These are phyloP conservation scores for Gorsachius goisagi DNA, from an alignment of 2,113 vertebrate genomes.

Conservation along the genomic window DNA sequence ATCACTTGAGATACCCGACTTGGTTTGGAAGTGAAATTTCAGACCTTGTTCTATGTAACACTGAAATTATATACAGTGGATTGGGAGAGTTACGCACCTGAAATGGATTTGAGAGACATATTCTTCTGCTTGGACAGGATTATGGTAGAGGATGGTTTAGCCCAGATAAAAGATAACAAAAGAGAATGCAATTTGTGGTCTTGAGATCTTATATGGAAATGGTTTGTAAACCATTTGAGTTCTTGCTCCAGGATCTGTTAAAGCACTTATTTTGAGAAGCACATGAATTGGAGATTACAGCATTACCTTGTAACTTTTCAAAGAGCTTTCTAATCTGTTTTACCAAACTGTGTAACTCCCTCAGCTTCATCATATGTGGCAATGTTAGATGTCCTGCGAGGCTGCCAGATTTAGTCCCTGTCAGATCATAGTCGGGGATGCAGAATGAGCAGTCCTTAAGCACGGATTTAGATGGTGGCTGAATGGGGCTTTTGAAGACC, in stretches of 20 bases:
- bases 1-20: not conserved
- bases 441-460: not conserved
- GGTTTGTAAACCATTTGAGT: not conserved
- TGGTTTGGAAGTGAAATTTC: not conserved
- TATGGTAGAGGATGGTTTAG: not conserved
- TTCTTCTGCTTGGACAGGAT: not conserved
- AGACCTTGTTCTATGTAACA: not conserved
- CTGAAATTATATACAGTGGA: not conserved
- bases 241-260: not conserved
- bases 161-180: not conserved
- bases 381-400: not conserved
- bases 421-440: not conserved
- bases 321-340: not conserved
- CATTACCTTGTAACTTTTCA: not conserved
- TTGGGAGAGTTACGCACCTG: not conserved
- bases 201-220: not conserved
- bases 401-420: not conserved
- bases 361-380: accelerated
- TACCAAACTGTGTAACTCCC: not conserved
- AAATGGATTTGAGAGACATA: not conserved
- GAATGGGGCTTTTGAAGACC: not conserved
- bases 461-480: not conserved
- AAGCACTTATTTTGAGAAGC: not conserved
- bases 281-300: not conserved
- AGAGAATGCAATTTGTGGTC: not conserved